A percentile compares a stretch with the other conserved stretches of the same genome.
Conservation (phyloP, 2,888 invertebrate genomes). For the Ophraella communa region DNA sequence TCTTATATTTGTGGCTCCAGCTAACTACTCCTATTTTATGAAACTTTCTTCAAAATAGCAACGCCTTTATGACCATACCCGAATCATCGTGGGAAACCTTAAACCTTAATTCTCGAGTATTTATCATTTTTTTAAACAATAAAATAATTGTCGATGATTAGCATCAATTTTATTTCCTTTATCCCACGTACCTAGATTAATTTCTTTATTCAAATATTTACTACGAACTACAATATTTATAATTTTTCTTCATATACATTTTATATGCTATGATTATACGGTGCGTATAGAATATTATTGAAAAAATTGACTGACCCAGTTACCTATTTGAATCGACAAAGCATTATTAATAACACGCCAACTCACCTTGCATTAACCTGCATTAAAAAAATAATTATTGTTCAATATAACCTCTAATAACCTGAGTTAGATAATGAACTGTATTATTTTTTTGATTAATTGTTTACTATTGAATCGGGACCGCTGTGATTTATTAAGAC, state of each 20-base stretch:
- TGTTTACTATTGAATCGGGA: background rate
- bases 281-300: background rate
- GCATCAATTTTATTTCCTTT: too few relatives aligned
- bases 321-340: conserved; percentile 1
- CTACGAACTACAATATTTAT: too few relatives aligned
- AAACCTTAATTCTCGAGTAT: too few relatives aligned
- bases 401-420: background rate
- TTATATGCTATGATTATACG: background rate
- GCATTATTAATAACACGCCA: background rate
- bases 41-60: too few relatives aligned
- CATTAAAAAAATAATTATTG: background rate
- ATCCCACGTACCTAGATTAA: too few relatives aligned
- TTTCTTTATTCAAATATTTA: too few relatives aligned
- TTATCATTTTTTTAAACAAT: too few relatives aligned
- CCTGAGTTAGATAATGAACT: background rate
- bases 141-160: too few relatives aligned
- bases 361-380: background rate
- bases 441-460: conserved; percentile 1
- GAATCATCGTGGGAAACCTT: too few relatives aligned
- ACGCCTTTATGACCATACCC: too few relatives aligned
- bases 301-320: background rate
- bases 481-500: background rate
- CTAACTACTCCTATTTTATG: too few relatives aligned
- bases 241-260: background rate
- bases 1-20: too few relatives aligned